phyloP scores from a whole-genome alignment of 1,140 invertebrate genomes.

The Adelges cooleyi region DNA sequence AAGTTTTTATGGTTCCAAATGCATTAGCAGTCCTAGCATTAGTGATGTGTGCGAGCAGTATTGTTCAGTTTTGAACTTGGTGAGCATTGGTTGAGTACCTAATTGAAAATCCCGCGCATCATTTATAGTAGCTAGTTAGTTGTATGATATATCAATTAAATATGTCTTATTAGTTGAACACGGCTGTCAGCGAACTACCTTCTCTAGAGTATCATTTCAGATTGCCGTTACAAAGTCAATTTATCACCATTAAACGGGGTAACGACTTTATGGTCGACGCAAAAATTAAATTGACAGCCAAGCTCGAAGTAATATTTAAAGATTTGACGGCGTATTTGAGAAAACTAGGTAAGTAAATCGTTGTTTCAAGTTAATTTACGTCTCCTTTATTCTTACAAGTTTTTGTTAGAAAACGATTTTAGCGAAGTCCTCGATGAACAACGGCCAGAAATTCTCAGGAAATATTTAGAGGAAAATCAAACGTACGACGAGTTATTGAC shows the following conservation, averaged over 20 bases:
- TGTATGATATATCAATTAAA: background rate
- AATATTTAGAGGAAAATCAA: background rate
- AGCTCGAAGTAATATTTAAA: constrained; percentile 36
- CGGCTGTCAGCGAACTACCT: constrained; percentile 39
- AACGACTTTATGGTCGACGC: constrained; percentile 36
- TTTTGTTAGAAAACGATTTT: constrained; percentile 7
- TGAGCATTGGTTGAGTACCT: constrained; percentile 10
- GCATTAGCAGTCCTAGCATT: constrained; percentile 39
- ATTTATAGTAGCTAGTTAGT: background rate
- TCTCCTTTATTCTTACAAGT: background rate
- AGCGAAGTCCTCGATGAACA: background rate
- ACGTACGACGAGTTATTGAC: background rate
- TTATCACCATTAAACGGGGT: constrained; percentile 37
- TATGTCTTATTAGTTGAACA: constrained; percentile 38
- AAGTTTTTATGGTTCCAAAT: constrained; percentile 37
- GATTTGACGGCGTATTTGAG: constrained; percentile 38
- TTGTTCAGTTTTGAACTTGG: constrained; percentile 22
- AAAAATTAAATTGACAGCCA: constrained; percentile 35
- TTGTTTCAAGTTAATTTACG: no score
- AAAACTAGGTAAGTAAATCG: constrained; percentile 31
- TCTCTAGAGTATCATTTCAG: constrained; percentile 40
- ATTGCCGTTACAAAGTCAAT: constrained; percentile 32
- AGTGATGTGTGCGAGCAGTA: constrained; percentile 35
- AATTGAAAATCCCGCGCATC: background rate
- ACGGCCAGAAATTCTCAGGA: background rate